Evolutionary conservation across 2,888 invertebrate genomes (phyloP).

Genomic region (Digitonthophagus gazella): DNA sequence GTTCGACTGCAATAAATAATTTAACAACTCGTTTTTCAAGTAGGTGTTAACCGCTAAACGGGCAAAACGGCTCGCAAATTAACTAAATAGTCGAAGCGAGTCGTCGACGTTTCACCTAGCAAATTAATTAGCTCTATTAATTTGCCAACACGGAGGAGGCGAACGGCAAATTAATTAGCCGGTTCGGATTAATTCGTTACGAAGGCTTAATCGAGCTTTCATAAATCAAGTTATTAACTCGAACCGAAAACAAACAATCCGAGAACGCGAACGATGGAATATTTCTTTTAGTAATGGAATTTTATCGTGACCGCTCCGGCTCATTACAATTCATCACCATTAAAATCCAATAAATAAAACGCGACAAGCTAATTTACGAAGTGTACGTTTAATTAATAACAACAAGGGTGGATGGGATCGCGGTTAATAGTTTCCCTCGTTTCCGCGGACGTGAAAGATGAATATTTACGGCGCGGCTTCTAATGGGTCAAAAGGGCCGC

Average conservation of each 20-base stretch:
- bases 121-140: not conserved
- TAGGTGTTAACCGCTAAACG: constrained; percentile 29
- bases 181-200: not conserved
- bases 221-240: not conserved
- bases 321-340: constrained; percentile 8
- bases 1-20: constrained; percentile 18
- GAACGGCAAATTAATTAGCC: not conserved
- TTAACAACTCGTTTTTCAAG: constrained; percentile 31
- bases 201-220: not conserved
- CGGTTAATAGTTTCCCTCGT: constrained; percentile 9
- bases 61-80: not conserved
- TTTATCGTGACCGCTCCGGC: not conserved
- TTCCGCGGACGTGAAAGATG: constrained; percentile 8
- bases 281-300: not conserved
- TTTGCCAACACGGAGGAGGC: not conserved
- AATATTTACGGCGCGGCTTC: constrained; percentile 9
- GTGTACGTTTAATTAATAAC: constrained; percentile 16
- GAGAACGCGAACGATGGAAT: not conserved
- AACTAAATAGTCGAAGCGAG: not conserved
- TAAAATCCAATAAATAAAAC: constrained; percentile 5
- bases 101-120: no score
- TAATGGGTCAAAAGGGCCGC: constrained; percentile 12
- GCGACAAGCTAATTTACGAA: constrained; percentile 15
- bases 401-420: not conserved
- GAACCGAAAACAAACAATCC: not conserved